phyloP scores from a whole-genome alignment of 2,888 invertebrate genomes.

The Augochlorella aurata region DNA sequence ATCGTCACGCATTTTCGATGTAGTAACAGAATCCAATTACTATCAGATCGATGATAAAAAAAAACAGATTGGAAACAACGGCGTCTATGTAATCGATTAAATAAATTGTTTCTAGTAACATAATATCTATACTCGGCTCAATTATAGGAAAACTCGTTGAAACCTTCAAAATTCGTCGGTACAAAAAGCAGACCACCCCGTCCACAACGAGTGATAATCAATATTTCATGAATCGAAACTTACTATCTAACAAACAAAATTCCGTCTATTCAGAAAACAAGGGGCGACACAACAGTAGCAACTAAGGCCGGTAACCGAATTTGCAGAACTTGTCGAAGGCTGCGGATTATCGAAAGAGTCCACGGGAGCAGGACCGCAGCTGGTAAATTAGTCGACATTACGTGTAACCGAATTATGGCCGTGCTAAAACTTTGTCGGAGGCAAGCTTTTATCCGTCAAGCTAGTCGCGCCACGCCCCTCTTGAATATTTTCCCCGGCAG shows the following conservation, averaged over 20 bases:
- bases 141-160: no score
- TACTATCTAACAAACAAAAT: conserved; percentile 65
- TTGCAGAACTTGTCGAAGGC: not conserved
- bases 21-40: no score
- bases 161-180: not conserved
- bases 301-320: no score
- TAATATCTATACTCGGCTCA: no score
- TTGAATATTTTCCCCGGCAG: conserved; percentile 35
- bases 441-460: conserved; percentile 1
- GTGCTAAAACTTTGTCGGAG: not conserved
- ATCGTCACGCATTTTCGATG: not conserved
- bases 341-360: not conserved
- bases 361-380: no score
- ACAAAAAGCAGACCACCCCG: not conserved
- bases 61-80: no score
- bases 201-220: not conserved
- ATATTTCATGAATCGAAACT: no score
- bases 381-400: not conserved
- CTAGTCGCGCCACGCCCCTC: conserved; percentile 28
- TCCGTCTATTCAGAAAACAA: conserved; percentile 61
- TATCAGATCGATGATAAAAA: no score
- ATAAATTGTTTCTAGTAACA: no score
- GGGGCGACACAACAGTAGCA: no score
- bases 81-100: no score
- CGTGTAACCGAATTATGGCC: not conserved